phyloP scores from a whole-genome alignment of 2,888 invertebrate species.

The Calameuta pallipes region DNA sequence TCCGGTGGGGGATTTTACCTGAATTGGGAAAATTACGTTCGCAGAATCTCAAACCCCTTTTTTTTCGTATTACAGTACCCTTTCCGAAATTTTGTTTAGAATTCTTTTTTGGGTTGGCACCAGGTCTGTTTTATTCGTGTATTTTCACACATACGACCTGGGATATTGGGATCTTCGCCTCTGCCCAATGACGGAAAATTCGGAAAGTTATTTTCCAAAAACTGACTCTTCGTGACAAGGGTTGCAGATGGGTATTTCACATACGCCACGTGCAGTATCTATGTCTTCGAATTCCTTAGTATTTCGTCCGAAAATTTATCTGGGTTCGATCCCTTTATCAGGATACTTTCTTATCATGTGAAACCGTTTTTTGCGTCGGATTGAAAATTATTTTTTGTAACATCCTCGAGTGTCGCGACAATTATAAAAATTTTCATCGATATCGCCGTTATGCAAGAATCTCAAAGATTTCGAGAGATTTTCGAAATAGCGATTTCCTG shows the following conservation, averaged over 20 bases:
- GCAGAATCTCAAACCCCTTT: not conserved
- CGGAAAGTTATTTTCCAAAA: not conserved
- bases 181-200: not conserved
- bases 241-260: conserved; percentile 26
- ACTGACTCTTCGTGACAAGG: conserved; percentile 30
- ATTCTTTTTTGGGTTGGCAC: not conserved
- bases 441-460: not conserved
- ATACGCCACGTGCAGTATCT: conserved; percentile 10
- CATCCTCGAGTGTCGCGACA: too few relatives aligned
- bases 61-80: not conserved
- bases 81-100: not conserved
- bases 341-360: not conserved
- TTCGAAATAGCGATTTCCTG: not conserved
- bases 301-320: conserved; percentile 18
- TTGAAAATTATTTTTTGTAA: too few relatives aligned
- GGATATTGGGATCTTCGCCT: not conserved
- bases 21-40: not conserved
- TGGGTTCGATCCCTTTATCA: conserved; percentile 20
- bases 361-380: too few relatives aligned
- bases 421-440: too few relatives aligned
- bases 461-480: not conserved
- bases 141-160: not conserved
- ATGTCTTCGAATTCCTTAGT: conserved; percentile 15
- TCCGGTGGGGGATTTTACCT: not conserved
- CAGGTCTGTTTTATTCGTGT: not conserved